Percentiles rank a stretch among this genome's conserved stretches.
Conservation (phyloP, 2,797 vertebrate genomes). For the Galago senegalensis region DNA sequence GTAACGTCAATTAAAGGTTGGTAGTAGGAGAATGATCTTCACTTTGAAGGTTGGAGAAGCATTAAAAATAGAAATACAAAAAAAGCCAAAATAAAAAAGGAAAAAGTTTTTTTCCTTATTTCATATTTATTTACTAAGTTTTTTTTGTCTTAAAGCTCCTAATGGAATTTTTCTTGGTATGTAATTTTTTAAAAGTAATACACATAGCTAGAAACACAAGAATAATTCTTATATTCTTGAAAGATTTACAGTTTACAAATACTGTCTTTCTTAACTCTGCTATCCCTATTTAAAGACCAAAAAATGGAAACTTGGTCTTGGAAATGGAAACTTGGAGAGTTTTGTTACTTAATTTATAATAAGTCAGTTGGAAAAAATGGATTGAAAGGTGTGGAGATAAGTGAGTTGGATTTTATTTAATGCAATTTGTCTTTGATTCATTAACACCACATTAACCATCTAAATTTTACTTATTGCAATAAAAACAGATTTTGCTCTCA, state of each 20-base stretch:
- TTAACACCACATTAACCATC: conserved; percentile 75
- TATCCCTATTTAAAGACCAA: conserved; percentile 10
- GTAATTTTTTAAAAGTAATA: conserved; percentile 8
- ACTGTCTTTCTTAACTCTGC: not conserved
- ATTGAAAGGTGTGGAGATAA: conserved; percentile 30
- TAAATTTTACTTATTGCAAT: conserved; percentile 80
- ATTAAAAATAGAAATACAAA: conserved; percentile 40
- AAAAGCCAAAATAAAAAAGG: not conserved
- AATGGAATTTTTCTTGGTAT: not conserved
- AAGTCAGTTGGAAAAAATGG: conserved; percentile 13
- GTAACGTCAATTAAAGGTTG: not conserved
- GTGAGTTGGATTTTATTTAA: conserved; percentile 77
- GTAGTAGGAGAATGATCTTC: not conserved
- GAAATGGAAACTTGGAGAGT: not conserved
- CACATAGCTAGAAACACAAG: not conserved
- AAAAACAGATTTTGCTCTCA: conserved; percentile 85
- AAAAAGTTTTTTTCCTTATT: not conserved
- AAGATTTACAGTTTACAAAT: not conserved
- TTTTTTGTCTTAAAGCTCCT: not conserved
- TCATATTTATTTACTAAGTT: conserved; percentile 12
- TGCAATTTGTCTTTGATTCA: conserved; percentile 83
- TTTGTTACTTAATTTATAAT: not conserved
- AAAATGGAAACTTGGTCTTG: not conserved
- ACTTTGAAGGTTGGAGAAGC: not conserved
- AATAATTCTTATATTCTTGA: conserved; percentile 41